Conservation (phyloP, 2,888 invertebrate species). For the Drosophila mulleri region DNA sequence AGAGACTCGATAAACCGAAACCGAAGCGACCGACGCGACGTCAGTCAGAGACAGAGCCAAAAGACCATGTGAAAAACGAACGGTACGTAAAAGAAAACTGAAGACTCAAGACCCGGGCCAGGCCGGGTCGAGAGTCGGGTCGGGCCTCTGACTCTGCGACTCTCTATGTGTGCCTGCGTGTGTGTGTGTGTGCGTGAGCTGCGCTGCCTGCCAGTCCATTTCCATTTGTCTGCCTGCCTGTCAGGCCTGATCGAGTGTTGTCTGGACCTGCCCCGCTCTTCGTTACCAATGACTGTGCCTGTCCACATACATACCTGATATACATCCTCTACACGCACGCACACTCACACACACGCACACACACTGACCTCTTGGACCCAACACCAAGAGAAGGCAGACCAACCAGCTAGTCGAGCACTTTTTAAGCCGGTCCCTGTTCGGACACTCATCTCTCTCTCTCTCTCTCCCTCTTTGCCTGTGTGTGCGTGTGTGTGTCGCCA, state of each 20-base stretch:
- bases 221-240: constrained; percentile 59
- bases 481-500: constrained; percentile 46
- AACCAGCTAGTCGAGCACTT: constrained; percentile 53
- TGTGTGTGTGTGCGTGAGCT: constrained; percentile 32
- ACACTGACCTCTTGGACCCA: too few species aligned
- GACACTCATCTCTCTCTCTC: neutral
- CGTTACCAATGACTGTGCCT: constrained; percentile 24
- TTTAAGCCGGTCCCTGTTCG: constrained; percentile 45
- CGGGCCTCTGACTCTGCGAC: constrained; percentile 31
- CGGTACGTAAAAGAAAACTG: constrained; percentile 54
- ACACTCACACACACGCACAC: constrained; percentile 12
- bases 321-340: constrained; percentile 24
- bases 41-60: constrained; percentile 42
- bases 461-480: too few species aligned
- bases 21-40: constrained; percentile 50
- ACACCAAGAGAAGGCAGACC: constrained; percentile 31
- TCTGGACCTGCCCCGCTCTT: constrained; percentile 45
- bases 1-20: constrained; percentile 52
- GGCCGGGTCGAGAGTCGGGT: constrained; percentile 27
- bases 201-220: constrained; percentile 44
- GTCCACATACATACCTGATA: constrained; percentile 49
- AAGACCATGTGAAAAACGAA: constrained; percentile 64
- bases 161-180: neutral
- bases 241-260: constrained; percentile 45
- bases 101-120: constrained; percentile 43